Conservation (phyloP, 92 coral and sea anemone species). For the Nematostella vectensis region DNA sequence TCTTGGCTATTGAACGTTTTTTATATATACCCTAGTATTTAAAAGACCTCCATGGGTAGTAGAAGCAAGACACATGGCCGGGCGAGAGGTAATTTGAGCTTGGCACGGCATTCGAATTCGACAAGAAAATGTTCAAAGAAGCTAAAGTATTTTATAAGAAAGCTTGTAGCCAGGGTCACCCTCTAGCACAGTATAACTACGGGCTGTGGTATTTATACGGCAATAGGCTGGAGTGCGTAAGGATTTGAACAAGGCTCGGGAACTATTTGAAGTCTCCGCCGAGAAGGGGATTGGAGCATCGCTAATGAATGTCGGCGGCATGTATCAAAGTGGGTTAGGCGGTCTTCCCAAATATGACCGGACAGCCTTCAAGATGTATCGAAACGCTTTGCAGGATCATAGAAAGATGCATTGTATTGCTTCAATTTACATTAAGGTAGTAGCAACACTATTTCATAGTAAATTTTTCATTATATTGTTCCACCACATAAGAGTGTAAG, state of each 20-base stretch:
- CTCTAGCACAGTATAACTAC: conserved; percentile 38
- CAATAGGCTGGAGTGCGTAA: conserved; percentile 11
- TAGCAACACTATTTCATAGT: background rate
- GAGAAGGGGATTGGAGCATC: conserved; percentile 33
- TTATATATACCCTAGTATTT: background rate
- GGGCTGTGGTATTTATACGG: conserved; percentile 37
- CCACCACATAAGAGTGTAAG: too few species aligned
- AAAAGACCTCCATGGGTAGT: background rate
- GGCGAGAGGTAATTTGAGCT: conserved; percentile 21
- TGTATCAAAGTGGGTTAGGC: conserved; percentile 29
- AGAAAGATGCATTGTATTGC: conserved; percentile 13
- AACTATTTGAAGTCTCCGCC: conserved; percentile 30
- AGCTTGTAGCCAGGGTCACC: conserved; percentile 29
- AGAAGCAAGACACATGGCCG: conserved; percentile 6
- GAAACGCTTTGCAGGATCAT: conserved; percentile 22
- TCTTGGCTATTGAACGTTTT: too few species aligned
- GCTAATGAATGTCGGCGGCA: conserved; percentile 18
- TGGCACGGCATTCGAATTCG: conserved; percentile 22
- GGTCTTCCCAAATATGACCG: conserved; percentile 23
- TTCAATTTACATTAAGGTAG: conserved; percentile 22
- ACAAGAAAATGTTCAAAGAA: conserved; percentile 2
- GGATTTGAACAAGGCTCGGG: conserved; percentile 21
- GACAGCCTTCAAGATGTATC: conserved; percentile 26
- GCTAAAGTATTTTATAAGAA: conserved; percentile 28
- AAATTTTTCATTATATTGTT: background rate